Base-by-base conservation (phyloP, 2,113 vertebrate species). In the Bubo bubo region DNA sequence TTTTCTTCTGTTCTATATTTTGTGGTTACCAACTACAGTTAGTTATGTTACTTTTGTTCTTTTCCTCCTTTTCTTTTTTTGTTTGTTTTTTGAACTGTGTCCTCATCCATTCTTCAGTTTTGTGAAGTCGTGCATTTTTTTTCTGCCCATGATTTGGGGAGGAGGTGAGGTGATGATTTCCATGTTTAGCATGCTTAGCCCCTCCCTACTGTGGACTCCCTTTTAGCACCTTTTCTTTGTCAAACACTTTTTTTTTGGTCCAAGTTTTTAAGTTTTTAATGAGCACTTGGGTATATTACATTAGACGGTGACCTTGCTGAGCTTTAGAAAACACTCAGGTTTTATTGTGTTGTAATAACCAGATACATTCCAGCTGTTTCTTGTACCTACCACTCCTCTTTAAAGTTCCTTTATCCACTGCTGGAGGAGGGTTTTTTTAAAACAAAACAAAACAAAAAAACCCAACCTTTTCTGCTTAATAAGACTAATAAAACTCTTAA, bases 351-450 rank as follows among this genome's bases (percentile, higher is more conserved):
- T 95, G 19, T 93, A 76, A 90, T 87, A 97, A 56, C 34, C 39
- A 77, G 81, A 95, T 71, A 90, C 10, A 47, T 94, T 93, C 87
- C 95, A 96, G 93, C 81, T 94, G 79, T 95, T 96, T 64, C 82
- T 90, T 92, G 39, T 60, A 58, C 49, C 86, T 88, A 81, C 37
- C 60, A 62, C 56, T 93, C 50, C 45, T 88, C 88, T 84, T 91
- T 84, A 56, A 88, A 83, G 73, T 92, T 63, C 8, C 64, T 75
- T 83, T 77, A 62, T 84, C 49, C 62, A 22, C 28, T 79, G 43
- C 68, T 82, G n/a, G 63, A 75, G 67, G 39, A 90, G 8, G 6
- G 55, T 45, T 23, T 64, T 34, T 49, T 52, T 41, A 34, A 79
- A 18, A n/a, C 27, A 47, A 60, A 87, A 59, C 30, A 66, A 53